Conservation (phyloP, 2,888 invertebrate genomes). For the Rhagonycha lutea region DNA sequence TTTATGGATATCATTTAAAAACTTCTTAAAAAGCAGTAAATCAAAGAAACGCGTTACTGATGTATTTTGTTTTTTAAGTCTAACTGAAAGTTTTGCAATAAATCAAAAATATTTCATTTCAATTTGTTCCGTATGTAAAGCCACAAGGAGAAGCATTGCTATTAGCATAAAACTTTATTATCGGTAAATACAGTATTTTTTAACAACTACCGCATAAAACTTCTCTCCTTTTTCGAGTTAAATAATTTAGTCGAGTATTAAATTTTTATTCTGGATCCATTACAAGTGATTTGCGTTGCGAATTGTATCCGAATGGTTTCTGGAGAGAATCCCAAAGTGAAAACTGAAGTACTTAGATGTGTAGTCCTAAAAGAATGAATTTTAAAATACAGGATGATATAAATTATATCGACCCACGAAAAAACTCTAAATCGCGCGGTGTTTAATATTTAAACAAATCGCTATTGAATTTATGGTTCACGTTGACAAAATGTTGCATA, state of each 20-base stretch:
- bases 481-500: neutral
- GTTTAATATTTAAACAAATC: neutral
- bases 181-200: neutral
- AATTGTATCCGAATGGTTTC: neutral
- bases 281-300: neutral
- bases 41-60: neutral
- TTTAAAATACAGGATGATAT: neutral
- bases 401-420: neutral
- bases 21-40: neutral
- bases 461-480: neutral
- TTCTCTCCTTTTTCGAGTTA: neutral
- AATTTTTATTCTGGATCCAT: neutral
- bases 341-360: neutral
- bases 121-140: neutral
- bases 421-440: neutral
- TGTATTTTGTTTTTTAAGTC: neutral
- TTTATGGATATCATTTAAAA: neutral
- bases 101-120: neutral
- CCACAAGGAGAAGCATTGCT: neutral
- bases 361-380: neutral
- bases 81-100: neutral
- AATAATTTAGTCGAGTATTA: neutral
- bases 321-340: neutral
- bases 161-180: neutral
- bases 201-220: neutral